Conservation (phyloP, 2,888 invertebrate species). For the Troides oblongomaculatus region DNA sequence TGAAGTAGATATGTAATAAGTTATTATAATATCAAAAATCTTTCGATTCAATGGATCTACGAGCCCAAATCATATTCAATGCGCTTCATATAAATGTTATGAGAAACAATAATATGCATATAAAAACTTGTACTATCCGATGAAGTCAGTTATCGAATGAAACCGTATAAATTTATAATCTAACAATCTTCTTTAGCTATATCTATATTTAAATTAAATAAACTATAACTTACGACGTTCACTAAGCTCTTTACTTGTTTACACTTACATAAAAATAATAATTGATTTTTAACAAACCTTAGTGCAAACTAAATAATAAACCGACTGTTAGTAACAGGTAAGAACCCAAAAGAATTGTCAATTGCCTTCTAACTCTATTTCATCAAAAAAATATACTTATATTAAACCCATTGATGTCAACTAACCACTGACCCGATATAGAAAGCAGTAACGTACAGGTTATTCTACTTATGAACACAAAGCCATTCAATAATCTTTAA, state of each 20-base stretch:
- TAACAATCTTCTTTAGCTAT: conserved; percentile 1
- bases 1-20: no score
- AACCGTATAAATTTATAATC: conserved; percentile 1
- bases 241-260: background rate
- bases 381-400: no score
- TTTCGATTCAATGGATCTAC: no score
- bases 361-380: no score
- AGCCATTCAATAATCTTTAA: background rate
- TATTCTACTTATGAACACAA: no score
- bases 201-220: background rate
- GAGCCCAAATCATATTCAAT: background rate
- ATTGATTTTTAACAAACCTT: background rate
- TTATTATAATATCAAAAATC: no score
- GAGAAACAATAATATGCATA: background rate
- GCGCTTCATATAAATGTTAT: background rate
- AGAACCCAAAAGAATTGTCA: no score
- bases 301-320: background rate
- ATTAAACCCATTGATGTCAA: no score
- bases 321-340: no score
- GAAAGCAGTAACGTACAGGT: no score
- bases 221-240: background rate
- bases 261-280: no score
- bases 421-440: no score
- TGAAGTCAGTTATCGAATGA: background rate
- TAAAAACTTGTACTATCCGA: background rate